Evolutionary conservation across 37 sponge, comb jelly and placozoan species (phyloP), one percentile per base, ranked within the genome.

Genomic region (Halichondria panicea): DNA sequence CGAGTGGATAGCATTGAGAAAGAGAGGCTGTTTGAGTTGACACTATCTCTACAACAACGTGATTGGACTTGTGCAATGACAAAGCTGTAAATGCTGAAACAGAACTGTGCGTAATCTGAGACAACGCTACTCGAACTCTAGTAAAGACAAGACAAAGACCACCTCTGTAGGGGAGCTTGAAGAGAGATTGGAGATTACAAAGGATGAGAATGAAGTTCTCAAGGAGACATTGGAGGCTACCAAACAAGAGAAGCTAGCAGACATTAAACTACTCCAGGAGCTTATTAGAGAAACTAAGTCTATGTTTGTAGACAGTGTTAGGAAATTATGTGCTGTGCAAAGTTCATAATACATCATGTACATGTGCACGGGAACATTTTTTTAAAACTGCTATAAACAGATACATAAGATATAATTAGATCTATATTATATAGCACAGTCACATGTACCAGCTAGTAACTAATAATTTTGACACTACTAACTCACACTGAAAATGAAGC

Each of bases 201-300:
- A 35, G 44, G 84, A 88, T 56, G 89, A 83, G n/a, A 83, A 77
- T 66, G 46, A 22, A 27, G 89, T 83, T 4, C 54, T 88, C 44
- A 82, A 74, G 63, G 89, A 88, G 42, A 82, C 74, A 31, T 73
- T 88, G 13, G 40, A 44, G 5, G 36, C 55, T 13, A 72, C 71
- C 22, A 77, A 71, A 55, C 64, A 83, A 21, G 65, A 83, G 21
- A 88, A 77, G 59, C 33, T 77, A 41, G 71, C 82, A 36, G 89
- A 88, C 58, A 72, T 77, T 21, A 71, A 25, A 35, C 46, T 72
- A 36, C 35, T 78, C 37, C 55, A 78, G 35, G 62, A 36, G 8
- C 40, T 83, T 36, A 34, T 88, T 18, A 71, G 72, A 43, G 81
- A 88, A 28, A 56, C 74, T 46, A 88, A 63, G 45, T 25, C 45